Evolutionary conservation across 2,113 vertebrate species (phyloP), one percentile per base, ranked within the genome.

Genomic region (Odocoileus hemionus): DNA sequence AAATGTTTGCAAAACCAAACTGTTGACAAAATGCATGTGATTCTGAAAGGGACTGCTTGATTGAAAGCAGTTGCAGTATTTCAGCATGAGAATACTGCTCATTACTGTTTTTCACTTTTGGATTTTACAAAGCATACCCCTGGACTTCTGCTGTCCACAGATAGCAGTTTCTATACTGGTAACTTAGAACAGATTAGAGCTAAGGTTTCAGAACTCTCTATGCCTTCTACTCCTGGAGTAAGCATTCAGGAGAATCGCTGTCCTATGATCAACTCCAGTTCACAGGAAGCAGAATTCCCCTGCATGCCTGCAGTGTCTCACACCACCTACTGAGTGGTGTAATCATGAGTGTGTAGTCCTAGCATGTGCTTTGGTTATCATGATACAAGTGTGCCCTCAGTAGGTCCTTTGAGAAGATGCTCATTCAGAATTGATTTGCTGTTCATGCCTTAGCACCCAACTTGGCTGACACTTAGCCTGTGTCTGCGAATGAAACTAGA

Each of bases 41-140:
- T 97, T 95, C 94, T 74, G 15, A 93, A 89, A 83, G 83, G 58
- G n/a, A 74, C 86, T 94, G 94, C 74, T 60, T 94, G 95, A 96
- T 96, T 97, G 97, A 97, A 97, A 98, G 97, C 97, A 97, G 93
- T 92, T 88, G 54, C 26, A 58, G 16, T 70, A 74, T 95, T 96
- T 94, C 58, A 74, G 3, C 17, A 21, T 52, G 85, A 96, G n/a
- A 61, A 76, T n/a, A 52, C 79, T 21, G 50, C 45, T 45, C 74
- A 30, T 57, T 47, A 61, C 60, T 88, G 58, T 47, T 50, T 50
- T 5, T 86, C 58, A 92, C 55, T 93, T 55, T 67, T n/a, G 78
- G 93, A 78, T 92, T 91, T 76, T 95, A 2, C 14, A 39, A 55
- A 76, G 26, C 50, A 17, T 50, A 54, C 36, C 47, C 78, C 92